Percentiles rank a stretch among this genome's conserved stretches.
phyloP scores from a whole-genome alignment of 1,140 invertebrate species.

The Scaptodrosophila lebanonensis region DNA sequence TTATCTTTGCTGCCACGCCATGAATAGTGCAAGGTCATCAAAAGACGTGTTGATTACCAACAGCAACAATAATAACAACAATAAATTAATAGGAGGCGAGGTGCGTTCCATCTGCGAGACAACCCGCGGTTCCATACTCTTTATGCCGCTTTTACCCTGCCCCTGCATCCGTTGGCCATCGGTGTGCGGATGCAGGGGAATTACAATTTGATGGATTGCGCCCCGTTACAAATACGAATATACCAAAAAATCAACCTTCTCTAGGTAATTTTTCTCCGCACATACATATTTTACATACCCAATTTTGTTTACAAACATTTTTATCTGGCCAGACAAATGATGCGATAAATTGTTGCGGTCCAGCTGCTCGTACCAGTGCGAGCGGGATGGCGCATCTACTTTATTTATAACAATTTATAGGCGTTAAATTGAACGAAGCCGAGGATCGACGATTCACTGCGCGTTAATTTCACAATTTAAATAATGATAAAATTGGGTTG shows the following conservation, averaged over 20 bases:
- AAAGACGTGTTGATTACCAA: constrained; percentile 71
- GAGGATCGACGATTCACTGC: constrained; percentile 54
- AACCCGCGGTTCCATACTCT: constrained; percentile 53
- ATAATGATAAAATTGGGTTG: constrained; percentile 44
- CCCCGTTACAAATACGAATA: constrained; percentile 5
- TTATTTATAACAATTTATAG: constrained; percentile 55
- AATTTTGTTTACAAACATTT: constrained; percentile 48
- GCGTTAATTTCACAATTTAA: constrained; percentile 62
- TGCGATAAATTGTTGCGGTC: no score
- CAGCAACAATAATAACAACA: constrained; percentile 63
- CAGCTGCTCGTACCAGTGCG: not conserved
- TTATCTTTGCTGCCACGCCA: constrained; percentile 48
- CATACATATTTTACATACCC: constrained; percentile 6
- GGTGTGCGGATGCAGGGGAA: not conserved
- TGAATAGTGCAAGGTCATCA: constrained; percentile 70
- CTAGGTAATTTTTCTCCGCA: constrained; percentile 39
- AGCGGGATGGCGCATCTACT: constrained; percentile 21
- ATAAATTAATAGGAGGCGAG: constrained; percentile 61
- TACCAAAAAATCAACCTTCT: constrained; percentile 55
- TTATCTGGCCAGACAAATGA: constrained; percentile 7
- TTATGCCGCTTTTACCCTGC: no score
- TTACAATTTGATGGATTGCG: constrained; percentile 52
- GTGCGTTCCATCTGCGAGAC: constrained; percentile 23
- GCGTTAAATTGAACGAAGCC: constrained; percentile 51
- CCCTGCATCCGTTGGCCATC: no score